Evolutionary conservation across 2,797 vertebrate species (phyloP).

Genomic region (Heliangelus exortis): DNA sequence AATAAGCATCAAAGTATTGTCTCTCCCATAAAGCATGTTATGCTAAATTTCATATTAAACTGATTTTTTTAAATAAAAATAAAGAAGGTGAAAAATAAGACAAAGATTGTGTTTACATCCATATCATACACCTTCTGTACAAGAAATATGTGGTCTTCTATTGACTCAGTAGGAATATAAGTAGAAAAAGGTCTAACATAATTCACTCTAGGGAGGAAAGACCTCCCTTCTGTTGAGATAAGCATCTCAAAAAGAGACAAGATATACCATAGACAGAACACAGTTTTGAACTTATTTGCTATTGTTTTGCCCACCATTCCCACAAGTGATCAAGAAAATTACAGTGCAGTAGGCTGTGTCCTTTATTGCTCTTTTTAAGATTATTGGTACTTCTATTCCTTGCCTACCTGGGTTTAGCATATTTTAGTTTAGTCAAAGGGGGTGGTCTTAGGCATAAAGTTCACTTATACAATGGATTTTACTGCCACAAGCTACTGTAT

Average conservation of each 20-base stretch:
- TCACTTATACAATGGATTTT: neutral
- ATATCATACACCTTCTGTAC: neutral
- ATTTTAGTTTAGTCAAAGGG: neutral
- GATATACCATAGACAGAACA: neutral
- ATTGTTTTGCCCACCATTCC: neutral
- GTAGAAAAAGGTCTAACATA: neutral
- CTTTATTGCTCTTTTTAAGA: neutral
- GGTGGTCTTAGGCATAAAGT: neutral
- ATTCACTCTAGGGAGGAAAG: neutral
- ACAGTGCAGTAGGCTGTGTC: neutral
- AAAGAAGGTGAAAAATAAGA: neutral
- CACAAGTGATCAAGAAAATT: neutral
- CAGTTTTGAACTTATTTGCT: neutral
- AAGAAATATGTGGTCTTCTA: neutral
- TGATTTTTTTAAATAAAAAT: neutral
- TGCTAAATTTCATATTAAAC: neutral
- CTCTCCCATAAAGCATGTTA: neutral
- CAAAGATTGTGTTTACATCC: neutral
- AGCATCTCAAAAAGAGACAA: neutral
- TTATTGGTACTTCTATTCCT: neutral
- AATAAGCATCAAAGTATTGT: neutral
- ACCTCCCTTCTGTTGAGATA: neutral
- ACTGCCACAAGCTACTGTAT: neutral
- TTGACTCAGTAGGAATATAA: neutral
- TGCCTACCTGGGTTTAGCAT: neutral